A percentile compares a stretch with the other conserved stretches of the same genome.
These are phyloP conservation scores for Sakesphorus luctuosus DNA, from an alignment of 2,113 vertebrate species.

Conservation along the genomic window DNA sequence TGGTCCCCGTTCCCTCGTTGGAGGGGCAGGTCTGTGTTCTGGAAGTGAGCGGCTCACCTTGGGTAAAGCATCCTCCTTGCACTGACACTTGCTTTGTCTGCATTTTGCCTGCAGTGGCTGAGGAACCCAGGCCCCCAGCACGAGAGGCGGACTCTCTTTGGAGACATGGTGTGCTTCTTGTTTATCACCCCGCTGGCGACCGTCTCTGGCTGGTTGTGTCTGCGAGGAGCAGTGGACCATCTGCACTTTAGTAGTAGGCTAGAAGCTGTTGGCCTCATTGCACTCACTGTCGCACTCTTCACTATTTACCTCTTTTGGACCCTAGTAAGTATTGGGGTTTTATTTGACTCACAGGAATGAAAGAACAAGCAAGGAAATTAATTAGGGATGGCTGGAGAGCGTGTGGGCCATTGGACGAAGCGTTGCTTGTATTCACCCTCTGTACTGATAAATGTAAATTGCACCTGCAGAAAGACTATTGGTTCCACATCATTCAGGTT, in stretches of 20 bases:
- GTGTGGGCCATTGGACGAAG: rapidly evolving
- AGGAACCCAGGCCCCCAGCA: conserved; percentile 81
- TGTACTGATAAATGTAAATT: neutral
- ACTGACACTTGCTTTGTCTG: conserved; percentile 34
- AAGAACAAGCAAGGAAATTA: neutral
- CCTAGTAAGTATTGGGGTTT: conserved; percentile 74
- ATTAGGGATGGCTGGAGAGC: neutral
- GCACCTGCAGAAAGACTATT: neutral
- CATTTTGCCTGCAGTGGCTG: conserved; percentile 76
- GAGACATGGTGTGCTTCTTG: conserved; percentile 85
- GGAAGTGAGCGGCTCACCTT: neutral
- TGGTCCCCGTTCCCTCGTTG: neutral
- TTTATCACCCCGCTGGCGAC: conserved; percentile 83
- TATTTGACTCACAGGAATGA: neutral
- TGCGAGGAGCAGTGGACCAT: conserved; percentile 83
- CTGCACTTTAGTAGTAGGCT: conserved; percentile 86
- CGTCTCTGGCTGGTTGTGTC: conserved; percentile 84
- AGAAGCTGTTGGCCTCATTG: conserved; percentile 85
- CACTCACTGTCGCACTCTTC: conserved; percentile 85
- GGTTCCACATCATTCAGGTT: neutral
- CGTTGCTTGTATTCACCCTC: neutral
- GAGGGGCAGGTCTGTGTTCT: neutral
- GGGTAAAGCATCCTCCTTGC: neutral
- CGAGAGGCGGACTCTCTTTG: conserved; percentile 82
- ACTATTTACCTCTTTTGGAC: conserved; percentile 89